Base-by-base conservation (phyloP, 2,113 vertebrate species). In the Esox niger region DNA sequence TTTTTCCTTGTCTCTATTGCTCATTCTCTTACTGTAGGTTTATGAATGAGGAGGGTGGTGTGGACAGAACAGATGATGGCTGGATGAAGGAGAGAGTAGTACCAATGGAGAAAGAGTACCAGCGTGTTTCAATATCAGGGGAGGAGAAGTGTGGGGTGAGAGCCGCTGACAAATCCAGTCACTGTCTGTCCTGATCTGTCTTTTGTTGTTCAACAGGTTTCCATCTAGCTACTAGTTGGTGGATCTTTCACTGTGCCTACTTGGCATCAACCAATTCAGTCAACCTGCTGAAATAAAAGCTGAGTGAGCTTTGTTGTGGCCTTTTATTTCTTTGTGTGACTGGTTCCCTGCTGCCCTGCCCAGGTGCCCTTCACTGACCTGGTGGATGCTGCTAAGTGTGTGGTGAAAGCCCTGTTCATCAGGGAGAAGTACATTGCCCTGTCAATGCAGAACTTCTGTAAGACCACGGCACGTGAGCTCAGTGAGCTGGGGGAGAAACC, bases 321-420 rank as follows among this genome's bases (percentile, higher is more conserved):
- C 15, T 17, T 38, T 2, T 43, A 43, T 43, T 43, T 43, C 13
- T 17, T 2, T 55, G 13, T 6, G 13, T 27, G 20, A 21, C 13
- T 8, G 60, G 89, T 86, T 54, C 78, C 87, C n/a, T 30, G 13
- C 8, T 59, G 30, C 43, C 3, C 13, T 43, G 38, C 10, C 15
- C 80, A 98, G 97, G 97, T 98, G 64, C 97, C 96, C 0, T 98
- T 97, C 88, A 95, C 94, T 0, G 97, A 98, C 80, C 87, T 98
- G 62, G 85, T 97, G 70, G 96, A 98, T 0, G 95, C 96, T 0
- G 96, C 97, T 47, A 97, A 98, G 83, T 98, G 97, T 21, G 95
- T 98, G 78, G 95, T 97, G 79, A 94, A 95, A 80, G 95, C 96
- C 0, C 76, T 98, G 23, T 95, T 98, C 67, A 94, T 98, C 35